Base-by-base conservation (phyloP, 2,888 invertebrate species). In the Hololepta plana region DNA sequence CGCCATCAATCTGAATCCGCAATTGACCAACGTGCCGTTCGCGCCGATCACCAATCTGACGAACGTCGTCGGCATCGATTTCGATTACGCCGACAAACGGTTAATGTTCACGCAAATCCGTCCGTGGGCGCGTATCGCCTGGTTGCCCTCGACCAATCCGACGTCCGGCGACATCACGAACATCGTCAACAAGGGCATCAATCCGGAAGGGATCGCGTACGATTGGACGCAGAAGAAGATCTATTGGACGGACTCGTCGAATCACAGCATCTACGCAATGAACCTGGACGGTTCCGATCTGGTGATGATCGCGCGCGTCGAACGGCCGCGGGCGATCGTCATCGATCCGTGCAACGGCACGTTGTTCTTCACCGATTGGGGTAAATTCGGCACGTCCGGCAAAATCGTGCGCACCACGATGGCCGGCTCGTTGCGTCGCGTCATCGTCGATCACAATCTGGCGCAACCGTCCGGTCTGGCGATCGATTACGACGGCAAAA, bases 191-290 rank as follows among this genome's bases (percentile, higher is more conserved):
- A 73, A 73, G 45, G 79, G 81, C 12, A 17, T 7, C 7, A 88
- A 87, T 53, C 88, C 90, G 0, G 88, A 90, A 51, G 88, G 90
- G 3, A 80, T 91, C 34, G 85, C 90, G 0, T 90, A 91, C 47
- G 96, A 98, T 47, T 98, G 96, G 96, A 87, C 95, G 0, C 88
- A 88, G 39, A 82, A 84, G 48, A 95, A 93, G 51, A 72, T 98
- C 17, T 96, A 95, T 52, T 98, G 93, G 91, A 90, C 95, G 0
- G 96, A 96, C 45, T 87, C 88, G 14, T 79, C 82, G 0, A 90
- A 91, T 41, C 87, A 85, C 42, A 84, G 85, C 7, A 90, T 93
- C 29, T 91, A 90, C 44, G 82, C 91, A 0, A 87, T 95, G 82
- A 88, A 91, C 46, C 56, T 84, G 12, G 85, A 90, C 44, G 85